phyloP scores from a whole-genome alignment of 1,140 invertebrate species.

The Aphelinus atriplicis region DNA sequence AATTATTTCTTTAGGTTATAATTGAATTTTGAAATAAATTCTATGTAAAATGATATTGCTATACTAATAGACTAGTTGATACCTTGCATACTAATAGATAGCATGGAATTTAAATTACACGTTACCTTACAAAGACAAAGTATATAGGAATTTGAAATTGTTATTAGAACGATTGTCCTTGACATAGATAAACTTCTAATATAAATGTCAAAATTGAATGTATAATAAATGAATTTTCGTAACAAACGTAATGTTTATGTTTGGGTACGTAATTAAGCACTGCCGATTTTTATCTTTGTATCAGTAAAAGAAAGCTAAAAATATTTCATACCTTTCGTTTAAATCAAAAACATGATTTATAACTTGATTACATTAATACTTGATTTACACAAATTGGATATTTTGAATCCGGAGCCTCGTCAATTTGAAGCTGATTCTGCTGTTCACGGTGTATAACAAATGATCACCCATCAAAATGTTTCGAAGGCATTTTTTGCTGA shows the following conservation, averaged over 20 bases:
- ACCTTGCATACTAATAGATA: too few relatives aligned
- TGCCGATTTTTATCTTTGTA: constrained; percentile 5
- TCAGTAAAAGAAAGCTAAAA: neutral
- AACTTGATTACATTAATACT: neutral
- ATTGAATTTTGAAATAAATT: too few relatives aligned
- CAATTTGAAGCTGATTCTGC: neutral
- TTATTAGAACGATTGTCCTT: too few relatives aligned
- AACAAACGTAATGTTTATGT: neutral
- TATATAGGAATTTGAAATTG: too few relatives aligned
- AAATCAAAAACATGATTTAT: neutral
- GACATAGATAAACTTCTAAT: constrained; percentile 41
- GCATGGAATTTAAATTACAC: too few relatives aligned
- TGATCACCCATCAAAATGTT: neutral
- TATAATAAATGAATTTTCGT: constrained; percentile 5
- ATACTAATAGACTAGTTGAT: too few relatives aligned
- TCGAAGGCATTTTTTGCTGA: neutral
- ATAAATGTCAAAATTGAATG: constrained; percentile 36
- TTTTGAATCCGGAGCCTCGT: constrained; percentile 5
- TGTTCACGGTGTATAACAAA: neutral
- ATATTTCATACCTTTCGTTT: neutral
- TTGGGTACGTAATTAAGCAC: constrained; percentile 15
- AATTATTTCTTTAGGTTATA: too few relatives aligned
- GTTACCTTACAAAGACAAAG: too few relatives aligned
- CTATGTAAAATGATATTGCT: too few relatives aligned
- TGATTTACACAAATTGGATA: neutral